phyloP scores from a whole-genome alignment of 1,140 invertebrate species.

The Leptopilina clavipes region DNA sequence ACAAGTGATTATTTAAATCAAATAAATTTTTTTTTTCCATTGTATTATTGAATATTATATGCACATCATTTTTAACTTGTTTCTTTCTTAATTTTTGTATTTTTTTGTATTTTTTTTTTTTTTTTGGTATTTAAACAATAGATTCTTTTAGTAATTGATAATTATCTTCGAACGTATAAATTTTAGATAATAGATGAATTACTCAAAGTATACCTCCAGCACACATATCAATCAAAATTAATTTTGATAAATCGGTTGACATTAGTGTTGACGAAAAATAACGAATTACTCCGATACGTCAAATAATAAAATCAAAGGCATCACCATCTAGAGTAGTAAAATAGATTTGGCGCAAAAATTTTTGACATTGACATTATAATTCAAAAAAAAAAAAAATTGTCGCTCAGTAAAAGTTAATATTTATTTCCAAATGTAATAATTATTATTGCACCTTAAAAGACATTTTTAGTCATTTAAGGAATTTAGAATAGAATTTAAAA shows the following conservation, averaged over 20 bases:
- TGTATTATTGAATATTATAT: too few relatives aligned
- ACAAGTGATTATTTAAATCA: too few relatives aligned
- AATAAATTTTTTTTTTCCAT: too few relatives aligned
- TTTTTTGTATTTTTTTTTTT: too few relatives aligned
- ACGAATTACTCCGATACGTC: not conserved
- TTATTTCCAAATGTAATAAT: too few relatives aligned
- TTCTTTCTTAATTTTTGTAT: too few relatives aligned
- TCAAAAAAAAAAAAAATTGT: not conserved
- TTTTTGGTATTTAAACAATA: too few relatives aligned
- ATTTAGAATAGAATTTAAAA: too few relatives aligned
- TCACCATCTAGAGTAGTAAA: not conserved
- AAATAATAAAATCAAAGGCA: constrained; percentile 7
- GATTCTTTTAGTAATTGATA: not conserved
- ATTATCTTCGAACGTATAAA: not conserved
- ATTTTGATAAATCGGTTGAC: constrained; percentile 14
- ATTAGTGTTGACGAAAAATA: constrained; percentile 6
- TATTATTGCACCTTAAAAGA: too few relatives aligned
- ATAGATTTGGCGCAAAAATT: not conserved
- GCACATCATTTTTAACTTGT: too few relatives aligned
- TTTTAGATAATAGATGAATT: not conserved
- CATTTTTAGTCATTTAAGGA: too few relatives aligned
- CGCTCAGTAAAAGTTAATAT: not conserved
- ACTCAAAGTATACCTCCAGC: not conserved
- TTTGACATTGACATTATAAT: constrained; percentile 17
- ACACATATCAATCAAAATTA: constrained; percentile 16